A percentile compares a stretch with the other conserved stretches of the same genome.
These are phyloP conservation scores for Podarcis raffonei DNA, from an alignment of 2,113 vertebrate genomes.

Conservation along the genomic window DNA sequence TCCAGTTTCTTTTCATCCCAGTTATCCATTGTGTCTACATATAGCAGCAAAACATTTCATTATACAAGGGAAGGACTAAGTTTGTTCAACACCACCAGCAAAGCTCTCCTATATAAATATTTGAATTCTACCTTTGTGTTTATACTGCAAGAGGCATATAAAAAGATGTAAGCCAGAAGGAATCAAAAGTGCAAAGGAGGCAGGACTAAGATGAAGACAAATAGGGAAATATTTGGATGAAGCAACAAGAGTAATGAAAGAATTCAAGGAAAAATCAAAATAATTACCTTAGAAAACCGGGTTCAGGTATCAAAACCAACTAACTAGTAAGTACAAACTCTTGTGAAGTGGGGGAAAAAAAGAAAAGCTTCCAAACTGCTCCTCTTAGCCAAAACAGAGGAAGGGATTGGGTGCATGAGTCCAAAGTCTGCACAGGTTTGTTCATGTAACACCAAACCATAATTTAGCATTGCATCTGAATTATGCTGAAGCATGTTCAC, in stretches of 20 bases:
- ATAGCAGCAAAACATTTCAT: constrained; percentile 30
- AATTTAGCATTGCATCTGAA: background rate
- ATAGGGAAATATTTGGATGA: background rate
- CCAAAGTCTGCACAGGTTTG: background rate
- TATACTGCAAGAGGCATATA: background rate
- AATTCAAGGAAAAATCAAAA: background rate
- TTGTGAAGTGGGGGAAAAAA: background rate
- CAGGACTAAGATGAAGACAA: background rate
- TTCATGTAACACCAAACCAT: background rate
- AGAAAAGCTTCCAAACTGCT: background rate
- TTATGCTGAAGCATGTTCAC: background rate
- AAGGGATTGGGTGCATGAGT: background rate
- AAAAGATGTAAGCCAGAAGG: background rate
- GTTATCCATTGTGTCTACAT: constrained; percentile 95
- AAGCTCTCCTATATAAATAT: background rate
- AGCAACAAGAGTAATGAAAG: background rate
- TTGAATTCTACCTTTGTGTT: background rate
- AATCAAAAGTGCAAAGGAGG: background rate
- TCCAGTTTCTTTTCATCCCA: constrained; percentile 99
- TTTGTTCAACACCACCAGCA: background rate
- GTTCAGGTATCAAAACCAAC: background rate
- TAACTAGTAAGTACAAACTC: background rate
- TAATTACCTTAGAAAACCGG: background rate
- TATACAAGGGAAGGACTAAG: background rate
- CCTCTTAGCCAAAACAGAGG: background rate